Evolutionary conservation across 1,140 invertebrate genomes (phyloP).

Genomic region (Sitodiplosis mosellana): DNA sequence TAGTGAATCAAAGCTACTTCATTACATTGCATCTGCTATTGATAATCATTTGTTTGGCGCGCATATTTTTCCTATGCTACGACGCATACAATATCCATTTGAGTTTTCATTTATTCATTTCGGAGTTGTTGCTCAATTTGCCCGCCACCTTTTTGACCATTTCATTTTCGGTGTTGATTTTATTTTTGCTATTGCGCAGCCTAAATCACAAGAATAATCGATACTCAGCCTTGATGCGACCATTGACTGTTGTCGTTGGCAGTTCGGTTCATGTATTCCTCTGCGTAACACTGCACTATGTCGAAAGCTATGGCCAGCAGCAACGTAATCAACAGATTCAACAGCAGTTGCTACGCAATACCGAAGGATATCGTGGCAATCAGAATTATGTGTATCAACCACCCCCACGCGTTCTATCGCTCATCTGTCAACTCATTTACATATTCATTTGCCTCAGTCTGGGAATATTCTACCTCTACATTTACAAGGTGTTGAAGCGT

Average conservation of each 20-base stretch:
- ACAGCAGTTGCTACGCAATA: slow-evolving; percentile 13
- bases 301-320: slow-evolving; percentile 31
- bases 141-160: slow-evolving; percentile 68
- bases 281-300: slow-evolving; percentile 60
- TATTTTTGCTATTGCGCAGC: slow-evolving; percentile 59
- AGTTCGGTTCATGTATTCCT: slow-evolving; percentile 53
- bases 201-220: slow-evolving; percentile 42
- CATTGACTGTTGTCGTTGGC: slow-evolving; percentile 52
- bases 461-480: slow-evolving; percentile 65
- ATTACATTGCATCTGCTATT: slow-evolving; percentile 62
- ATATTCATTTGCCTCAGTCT: slow-evolving; percentile 58
- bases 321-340: slow-evolving; percentile 13
- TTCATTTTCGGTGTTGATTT: slow-evolving; percentile 65
- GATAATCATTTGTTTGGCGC: slow-evolving; percentile 55
- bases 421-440: slow-evolving; percentile 66
- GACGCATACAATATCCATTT: slow-evolving; percentile 73
- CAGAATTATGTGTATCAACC: slow-evolving; percentile 1
- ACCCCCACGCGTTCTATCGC: slow-evolving; percentile 36
- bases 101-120: slow-evolving; percentile 56
- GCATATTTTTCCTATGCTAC: slow-evolving; percentile 72
- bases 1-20: slow-evolving; percentile 67
- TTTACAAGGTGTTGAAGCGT: slow-evolving; percentile 50
- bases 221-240: slow-evolving; percentile 47
- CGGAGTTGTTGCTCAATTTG: slow-evolving; percentile 62
- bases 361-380: neutral